phyloP scores from a whole-genome alignment of 1,140 invertebrate genomes.

The Neodiprion fabricii region DNA sequence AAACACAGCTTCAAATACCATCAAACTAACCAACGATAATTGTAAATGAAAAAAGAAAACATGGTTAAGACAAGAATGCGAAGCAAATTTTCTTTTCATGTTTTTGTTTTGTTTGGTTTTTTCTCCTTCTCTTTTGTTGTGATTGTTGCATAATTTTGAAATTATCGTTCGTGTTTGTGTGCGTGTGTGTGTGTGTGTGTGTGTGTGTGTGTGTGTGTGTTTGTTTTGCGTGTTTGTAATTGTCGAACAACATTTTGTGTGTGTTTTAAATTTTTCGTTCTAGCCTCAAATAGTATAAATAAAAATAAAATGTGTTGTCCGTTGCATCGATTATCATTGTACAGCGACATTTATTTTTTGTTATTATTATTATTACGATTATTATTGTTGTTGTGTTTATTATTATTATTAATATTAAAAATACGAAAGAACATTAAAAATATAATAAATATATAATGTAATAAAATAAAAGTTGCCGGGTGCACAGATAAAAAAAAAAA shows the following conservation, averaged over 20 bases:
- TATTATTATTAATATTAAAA: not conserved
- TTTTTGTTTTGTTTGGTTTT: too few species aligned
- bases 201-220: not conserved
- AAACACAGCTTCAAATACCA: not conserved
- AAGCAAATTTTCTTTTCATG: not conserved
- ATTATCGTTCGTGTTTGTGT: too few species aligned
- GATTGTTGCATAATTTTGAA: too few species aligned
- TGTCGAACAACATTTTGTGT: too few species aligned
- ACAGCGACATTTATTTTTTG: too few species aligned
- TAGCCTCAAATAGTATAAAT: not conserved
- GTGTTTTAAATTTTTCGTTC: too few species aligned
- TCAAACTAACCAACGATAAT: not conserved
- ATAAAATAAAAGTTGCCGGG: constrained; percentile 11
- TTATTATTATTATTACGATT: too few species aligned
- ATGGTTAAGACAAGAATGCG: not conserved
- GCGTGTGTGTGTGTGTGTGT: too few species aligned
- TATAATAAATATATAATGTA: constrained; percentile 14
- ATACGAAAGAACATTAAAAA: constrained; percentile 8
- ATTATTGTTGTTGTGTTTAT: too few species aligned
- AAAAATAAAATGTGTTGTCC: constrained; percentile 36
- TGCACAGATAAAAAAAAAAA: not conserved
- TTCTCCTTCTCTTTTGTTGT: too few species aligned
- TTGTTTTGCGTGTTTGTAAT: not conserved
- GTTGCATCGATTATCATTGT: constrained; percentile 34
- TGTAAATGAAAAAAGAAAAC: constrained; percentile 6